A percentile compares a stretch with the other conserved stretches of the same genome.
Conservation (phyloP, 1,140 invertebrate species). For the Coenobita brevimanus region DNA sequence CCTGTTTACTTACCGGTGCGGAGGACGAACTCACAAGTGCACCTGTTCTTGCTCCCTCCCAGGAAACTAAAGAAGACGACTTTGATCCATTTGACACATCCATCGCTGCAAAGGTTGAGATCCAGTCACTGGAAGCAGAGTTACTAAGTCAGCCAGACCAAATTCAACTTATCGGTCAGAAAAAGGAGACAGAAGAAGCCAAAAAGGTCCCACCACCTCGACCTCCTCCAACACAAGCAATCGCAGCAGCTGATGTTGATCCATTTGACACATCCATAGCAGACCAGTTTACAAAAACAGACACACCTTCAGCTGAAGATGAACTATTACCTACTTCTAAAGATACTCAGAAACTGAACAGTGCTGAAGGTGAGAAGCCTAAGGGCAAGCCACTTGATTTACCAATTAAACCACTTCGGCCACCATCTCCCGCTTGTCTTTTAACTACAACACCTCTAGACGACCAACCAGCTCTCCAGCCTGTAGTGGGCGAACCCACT, state of each 20-base stretch:
- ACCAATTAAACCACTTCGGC: conserved; percentile 54
- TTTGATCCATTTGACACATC: conserved; percentile 73
- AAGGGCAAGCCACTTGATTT: conserved; percentile 31
- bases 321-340: conserved; percentile 15
- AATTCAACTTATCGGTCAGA: neutral
- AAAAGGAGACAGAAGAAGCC: neutral
- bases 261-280: conserved; percentile 90
- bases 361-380: conserved; percentile 17
- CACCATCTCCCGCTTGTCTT: conserved; percentile 57
- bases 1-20: conserved; percentile 56
- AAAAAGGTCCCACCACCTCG: conserved; percentile 46
- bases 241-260: conserved; percentile 77
- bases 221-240: conserved; percentile 58
- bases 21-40: conserved; percentile 43
- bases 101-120: conserved; percentile 70
- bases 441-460: conserved; percentile 56
- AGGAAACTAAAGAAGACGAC: conserved; percentile 67
- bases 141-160: conserved; percentile 51
- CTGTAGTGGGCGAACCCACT: conserved; percentile 7
- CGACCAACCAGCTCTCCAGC: conserved; percentile 54
- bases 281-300: conserved; percentile 81
- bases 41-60: conserved; percentile 57
- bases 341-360: neutral
- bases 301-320: conserved; percentile 74
- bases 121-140: conserved; percentile 63